These are phyloP conservation scores for Dyspetes luteomarginatus DNA, from an alignment of 2,888 invertebrate genomes.

Conservation along the genomic window DNA sequence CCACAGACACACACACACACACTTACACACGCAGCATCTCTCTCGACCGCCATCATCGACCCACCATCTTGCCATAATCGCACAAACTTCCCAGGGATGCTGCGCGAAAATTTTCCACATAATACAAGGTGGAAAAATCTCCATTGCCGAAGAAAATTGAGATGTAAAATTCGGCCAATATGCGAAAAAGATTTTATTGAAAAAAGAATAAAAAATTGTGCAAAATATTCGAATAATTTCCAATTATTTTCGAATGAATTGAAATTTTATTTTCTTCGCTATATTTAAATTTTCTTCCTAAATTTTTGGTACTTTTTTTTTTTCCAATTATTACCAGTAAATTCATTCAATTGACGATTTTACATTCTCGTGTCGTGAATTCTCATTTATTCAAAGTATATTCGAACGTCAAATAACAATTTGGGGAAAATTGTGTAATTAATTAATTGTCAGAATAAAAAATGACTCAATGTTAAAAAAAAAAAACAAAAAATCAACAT, in stretches of 20 bases:
- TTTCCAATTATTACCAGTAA: no score
- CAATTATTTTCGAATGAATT: neutral
- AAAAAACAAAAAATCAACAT: no score
- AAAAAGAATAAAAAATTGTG: neutral
- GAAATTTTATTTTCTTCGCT: neutral
- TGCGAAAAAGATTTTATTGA: neutral
- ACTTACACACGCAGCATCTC: constrained; percentile 71
- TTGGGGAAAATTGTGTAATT: no score
- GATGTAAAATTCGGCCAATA: neutral
- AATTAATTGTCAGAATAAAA: no score
- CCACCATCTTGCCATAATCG: constrained; percentile 82
- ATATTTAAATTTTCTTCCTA: no score
- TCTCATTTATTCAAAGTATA: no score
- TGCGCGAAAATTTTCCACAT: constrained; percentile 59
- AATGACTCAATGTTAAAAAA: no score
- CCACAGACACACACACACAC: constrained; percentile 40
- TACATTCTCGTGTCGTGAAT: no score
- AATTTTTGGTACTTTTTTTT: no score
- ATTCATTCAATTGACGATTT: no score
- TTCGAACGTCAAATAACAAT: no score
- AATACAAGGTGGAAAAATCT: constrained; percentile 10
- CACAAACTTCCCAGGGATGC: constrained; percentile 60
- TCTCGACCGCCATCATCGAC: constrained; percentile 82
- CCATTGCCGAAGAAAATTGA: neutral
- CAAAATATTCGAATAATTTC: neutral